Percentiles rank a stretch among this genome's conserved stretches.
Conservation (phyloP, 1,140 invertebrate species). For the Heliconius himera region DNA sequence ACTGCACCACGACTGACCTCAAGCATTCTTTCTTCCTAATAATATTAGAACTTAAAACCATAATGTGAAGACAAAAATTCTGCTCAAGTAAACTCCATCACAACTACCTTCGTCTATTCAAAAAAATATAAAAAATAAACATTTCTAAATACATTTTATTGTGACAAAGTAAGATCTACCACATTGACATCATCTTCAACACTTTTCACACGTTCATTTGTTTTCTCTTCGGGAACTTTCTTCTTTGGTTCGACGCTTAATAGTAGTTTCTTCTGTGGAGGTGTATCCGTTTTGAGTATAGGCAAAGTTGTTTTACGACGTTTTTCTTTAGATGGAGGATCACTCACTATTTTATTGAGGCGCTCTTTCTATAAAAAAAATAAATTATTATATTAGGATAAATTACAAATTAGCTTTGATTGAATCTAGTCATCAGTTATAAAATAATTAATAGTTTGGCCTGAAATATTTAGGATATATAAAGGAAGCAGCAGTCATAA, state of each 20-base stretch:
- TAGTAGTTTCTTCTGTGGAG: neutral
- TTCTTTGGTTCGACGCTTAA: neutral
- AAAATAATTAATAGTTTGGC: no score
- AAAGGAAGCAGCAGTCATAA: no score
- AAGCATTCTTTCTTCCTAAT: no score
- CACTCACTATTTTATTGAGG: constrained; percentile 38
- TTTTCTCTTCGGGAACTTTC: neutral
- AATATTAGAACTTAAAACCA: no score
- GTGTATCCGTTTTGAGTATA: neutral
- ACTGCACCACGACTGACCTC: no score
- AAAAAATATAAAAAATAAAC: neutral
- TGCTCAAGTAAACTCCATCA: no score
- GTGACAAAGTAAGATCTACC: constrained; percentile 8
- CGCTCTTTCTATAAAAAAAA: constrained; percentile 45
- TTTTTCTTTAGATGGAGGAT: constrained; percentile 42
- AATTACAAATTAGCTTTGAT: no score
- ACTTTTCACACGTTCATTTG: neutral
- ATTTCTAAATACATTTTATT: neutral
- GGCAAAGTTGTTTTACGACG: constrained; percentile 45
- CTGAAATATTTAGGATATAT: no score
- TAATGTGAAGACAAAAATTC: no score
- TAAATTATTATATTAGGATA: neutral
- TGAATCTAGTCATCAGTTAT: no score
- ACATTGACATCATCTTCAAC: neutral
- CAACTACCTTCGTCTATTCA: neutral